phyloP scores from a whole-genome alignment of 2,797 vertebrate genomes.

The Chaetophractus vellerosus region DNA sequence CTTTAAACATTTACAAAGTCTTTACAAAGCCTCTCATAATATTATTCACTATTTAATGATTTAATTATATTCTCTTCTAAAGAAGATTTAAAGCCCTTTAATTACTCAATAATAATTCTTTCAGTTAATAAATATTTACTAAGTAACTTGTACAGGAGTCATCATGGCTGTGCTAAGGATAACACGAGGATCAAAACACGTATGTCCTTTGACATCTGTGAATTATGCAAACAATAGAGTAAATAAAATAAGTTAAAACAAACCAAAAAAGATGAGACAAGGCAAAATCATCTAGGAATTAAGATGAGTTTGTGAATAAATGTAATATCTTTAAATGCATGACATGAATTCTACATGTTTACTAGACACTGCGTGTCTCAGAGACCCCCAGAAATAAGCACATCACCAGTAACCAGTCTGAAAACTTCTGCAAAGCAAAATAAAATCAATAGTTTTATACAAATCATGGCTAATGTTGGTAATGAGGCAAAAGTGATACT shows the following conservation, averaged over 20 bases:
- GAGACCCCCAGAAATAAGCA: background rate
- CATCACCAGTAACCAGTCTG: background rate
- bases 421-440: background rate
- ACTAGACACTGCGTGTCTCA: background rate
- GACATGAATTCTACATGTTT: background rate
- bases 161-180: background rate
- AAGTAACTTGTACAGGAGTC: background rate
- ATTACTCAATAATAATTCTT: slow-evolving; percentile 30
- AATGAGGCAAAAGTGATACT: background rate
- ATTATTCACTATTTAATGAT: background rate
- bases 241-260: background rate
- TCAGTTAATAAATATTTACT: background rate
- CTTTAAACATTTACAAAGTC: slow-evolving; percentile 2
- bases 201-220: background rate
- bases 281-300: background rate
- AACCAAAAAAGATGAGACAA: background rate
- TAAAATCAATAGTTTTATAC: background rate
- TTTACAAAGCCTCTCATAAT: background rate
- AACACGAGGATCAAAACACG: background rate
- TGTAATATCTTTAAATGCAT: background rate
- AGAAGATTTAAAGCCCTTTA: background rate
- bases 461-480: background rate
- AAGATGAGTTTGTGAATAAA: background rate
- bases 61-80: slow-evolving; percentile 34
- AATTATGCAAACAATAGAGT: background rate